Base-by-base conservation (phyloP, 2,888 invertebrate genomes). In the Dolichopus griseipennis region DNA sequence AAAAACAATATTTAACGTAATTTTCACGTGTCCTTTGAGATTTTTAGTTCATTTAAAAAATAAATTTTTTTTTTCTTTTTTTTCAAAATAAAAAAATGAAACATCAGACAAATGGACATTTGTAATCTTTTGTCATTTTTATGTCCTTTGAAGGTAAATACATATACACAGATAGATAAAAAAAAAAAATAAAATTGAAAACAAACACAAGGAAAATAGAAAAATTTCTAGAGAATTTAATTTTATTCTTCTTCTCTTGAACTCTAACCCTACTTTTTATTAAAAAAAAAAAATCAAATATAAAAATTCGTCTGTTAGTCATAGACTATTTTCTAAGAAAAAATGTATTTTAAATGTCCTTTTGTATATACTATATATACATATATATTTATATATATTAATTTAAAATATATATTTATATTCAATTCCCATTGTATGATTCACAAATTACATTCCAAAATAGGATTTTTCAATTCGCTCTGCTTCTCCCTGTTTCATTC, bases 101-200 rank as follows among this genome's bases (percentile, higher is more conserved):
- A 37, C 8, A 37, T 37, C 37, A 37, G 52, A 52, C 52, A 52
- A 52, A 52, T 52, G 52, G 52, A 52, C 52, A 52, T 52, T 52
- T 52, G 52, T 52, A 52, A 52, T 52, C 52, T 52, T 37, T 52
- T 52, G 52, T n/a, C 41, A 52, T 52, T 52, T 52, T 52, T 52
- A 52, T n/a, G 52, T 18, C 52, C 15, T 27, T 52, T 18, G 52
- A 52, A 52, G 52, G 52, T n/a, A 18, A n/a, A 6, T 52, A 27
- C 3, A 27, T 27, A 27, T 4, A 27, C 2, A 27, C 27, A 27
- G 5, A 27, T 27, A 27, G 27, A 27, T 27, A 27, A 27, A 27
- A 27, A 27, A 27, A 27, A 27, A 27, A 27, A 27, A 27, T 5
- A 5, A 27, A 27, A 27, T n/a, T 27, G 27, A 27, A 41, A 41